Evolutionary conservation across 1,140 invertebrate genomes (phyloP), one percentile per base, ranked within the genome.

Genomic region (Copidosoma floridanum): DNA sequence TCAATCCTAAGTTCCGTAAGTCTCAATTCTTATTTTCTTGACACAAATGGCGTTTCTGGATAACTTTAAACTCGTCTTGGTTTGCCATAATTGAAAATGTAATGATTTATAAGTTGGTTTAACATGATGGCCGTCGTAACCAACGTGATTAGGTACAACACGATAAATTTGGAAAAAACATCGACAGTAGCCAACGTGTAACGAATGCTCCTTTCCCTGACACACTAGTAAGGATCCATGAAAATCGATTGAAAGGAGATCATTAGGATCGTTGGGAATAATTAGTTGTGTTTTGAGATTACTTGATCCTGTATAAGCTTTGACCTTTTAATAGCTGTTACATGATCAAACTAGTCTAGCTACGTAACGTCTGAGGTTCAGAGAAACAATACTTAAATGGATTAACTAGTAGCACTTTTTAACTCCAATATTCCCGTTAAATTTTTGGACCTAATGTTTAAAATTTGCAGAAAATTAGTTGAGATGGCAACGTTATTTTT

Each of bases 131-230:
- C 41, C 43, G 58, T 54, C 0, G 69, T 57, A 7, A 70, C 73
- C 0, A 63, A 63, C 12, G 24, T 74, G 7, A 71, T 67, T 2
- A 74, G 64, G 54, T 72, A 77, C 40, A 81, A 16, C 68, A 71
- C 77, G 1, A 65, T 64, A 61, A 78, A 78, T 60, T 81, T 81
- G 1, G 71, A 69, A 65, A 81, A 80, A 0, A 57, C 74, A 62
- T 80, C 77, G 1, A 78, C 65, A 0, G 80, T 61, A 0, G 63
- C 71, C 0, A 81, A 68, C 5, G 81, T 68, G 55, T 78, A 68
- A 50, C 74, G 71, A 44, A 80, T 78, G 8, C 67, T 64, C n/a
- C n/a, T n/a, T n/a, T 24, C 80, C 78, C 24, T 66, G 67, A 0
- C 73, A 75, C 1, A 66, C 54, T 12, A 68, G 63, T 21, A 80